phyloP scores from a whole-genome alignment of 2,113 vertebrate genomes.

The Mobula birostris region DNA sequence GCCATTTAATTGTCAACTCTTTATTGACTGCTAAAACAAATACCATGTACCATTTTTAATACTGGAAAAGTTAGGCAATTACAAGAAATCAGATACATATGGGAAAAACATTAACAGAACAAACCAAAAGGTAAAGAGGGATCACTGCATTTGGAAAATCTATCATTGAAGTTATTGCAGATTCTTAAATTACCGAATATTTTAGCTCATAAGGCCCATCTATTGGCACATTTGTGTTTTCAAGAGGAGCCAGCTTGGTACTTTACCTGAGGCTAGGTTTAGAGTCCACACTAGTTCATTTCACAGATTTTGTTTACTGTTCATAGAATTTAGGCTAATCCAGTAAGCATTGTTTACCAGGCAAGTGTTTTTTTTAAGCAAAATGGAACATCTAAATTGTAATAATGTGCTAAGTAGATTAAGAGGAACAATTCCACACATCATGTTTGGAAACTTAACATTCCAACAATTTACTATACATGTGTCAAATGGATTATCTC shows the following conservation, averaged over 20 bases:
- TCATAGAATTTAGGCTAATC: background rate
- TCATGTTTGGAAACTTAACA: background rate
- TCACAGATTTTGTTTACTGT: background rate
- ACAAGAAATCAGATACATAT: background rate
- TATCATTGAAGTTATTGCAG: background rate
- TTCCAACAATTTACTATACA: background rate
- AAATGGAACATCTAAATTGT: background rate
- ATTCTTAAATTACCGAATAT: background rate
- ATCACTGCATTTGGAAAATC: background rate
- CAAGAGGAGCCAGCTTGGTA: background rate
- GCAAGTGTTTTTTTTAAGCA: background rate
- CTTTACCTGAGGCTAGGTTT: background rate
- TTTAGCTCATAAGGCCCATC: background rate
- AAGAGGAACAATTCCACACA: background rate
- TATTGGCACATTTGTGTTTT: background rate
- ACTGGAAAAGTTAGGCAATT: background rate
- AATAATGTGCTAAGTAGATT: background rate
- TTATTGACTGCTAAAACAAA: no score
- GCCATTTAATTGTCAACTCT: no score
- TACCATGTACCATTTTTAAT: background rate
- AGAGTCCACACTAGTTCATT: background rate
- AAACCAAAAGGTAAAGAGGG: background rate
- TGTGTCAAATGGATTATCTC: background rate
- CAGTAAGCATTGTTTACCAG: background rate
- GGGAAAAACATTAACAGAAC: background rate